Conservation (phyloP, 2,113 vertebrate species). For the Pica pica region DNA sequence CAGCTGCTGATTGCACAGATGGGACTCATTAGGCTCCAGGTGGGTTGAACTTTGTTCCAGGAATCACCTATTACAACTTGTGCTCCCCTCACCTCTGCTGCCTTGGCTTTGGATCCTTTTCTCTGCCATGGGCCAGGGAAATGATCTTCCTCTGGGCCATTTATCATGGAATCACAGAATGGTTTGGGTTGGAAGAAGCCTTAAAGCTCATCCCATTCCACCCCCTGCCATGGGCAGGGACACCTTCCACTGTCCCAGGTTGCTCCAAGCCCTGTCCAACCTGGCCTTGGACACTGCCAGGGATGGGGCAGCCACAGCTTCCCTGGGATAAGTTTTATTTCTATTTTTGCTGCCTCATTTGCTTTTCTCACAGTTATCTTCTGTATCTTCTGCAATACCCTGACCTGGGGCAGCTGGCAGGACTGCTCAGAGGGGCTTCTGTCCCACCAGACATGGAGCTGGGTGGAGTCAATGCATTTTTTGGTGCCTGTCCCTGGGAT, state of each 20-base stretch:
- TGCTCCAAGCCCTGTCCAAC: fast-evolving
- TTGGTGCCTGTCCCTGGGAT: neutral
- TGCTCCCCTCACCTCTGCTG: neutral
- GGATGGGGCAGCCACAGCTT: neutral
- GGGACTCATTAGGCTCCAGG: neutral
- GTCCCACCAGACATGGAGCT: neutral
- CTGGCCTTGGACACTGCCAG: neutral
- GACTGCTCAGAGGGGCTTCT: neutral
- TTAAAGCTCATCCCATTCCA: neutral
- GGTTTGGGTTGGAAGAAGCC: neutral
- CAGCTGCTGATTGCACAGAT: constrained; percentile 17
- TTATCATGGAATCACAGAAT: neutral
- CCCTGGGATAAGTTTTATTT: neutral
- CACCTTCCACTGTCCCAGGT: neutral
- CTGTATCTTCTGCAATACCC: neutral
- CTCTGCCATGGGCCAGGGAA: neutral
- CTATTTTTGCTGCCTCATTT: neutral
- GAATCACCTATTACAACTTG: neutral
- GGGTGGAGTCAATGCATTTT: neutral
- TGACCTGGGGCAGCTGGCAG: neutral
- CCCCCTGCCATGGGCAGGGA: neutral
- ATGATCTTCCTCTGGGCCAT: neutral
- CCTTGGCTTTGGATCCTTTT: neutral
- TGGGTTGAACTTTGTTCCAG: constrained; percentile 24
- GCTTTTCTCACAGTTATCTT: neutral